A percentile compares a stretch with the other conserved stretches of the same genome.
Evolutionary conservation across 2,888 invertebrate genomes (phyloP).

Genomic region (Pseudanteris insignis): DNA sequence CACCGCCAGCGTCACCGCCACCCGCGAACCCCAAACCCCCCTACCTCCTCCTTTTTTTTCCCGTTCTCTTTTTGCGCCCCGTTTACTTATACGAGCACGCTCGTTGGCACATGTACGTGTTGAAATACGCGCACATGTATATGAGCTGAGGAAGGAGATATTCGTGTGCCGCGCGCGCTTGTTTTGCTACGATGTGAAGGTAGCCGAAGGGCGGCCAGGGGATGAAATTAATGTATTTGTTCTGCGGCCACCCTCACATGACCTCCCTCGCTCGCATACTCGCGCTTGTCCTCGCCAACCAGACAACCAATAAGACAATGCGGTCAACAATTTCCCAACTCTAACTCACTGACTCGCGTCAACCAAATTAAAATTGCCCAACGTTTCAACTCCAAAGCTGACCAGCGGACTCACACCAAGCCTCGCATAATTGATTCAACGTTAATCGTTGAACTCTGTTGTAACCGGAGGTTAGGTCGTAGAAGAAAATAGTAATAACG

Average conservation of each 20-base stretch:
- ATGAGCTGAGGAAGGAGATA: conserved; percentile 27
- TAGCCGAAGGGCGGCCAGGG: conserved; percentile 49
- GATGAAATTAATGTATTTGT: conserved; percentile 65
- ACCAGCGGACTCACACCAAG: no score
- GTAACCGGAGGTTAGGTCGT: no score
- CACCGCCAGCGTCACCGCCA: conserved; percentile 50
- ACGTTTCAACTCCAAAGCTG: no score
- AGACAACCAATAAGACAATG: conserved; percentile 52
- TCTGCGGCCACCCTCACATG: conserved; percentile 63
- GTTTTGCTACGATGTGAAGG: conserved; percentile 43
- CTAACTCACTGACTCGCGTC: not conserved
- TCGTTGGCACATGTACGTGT: conserved; percentile 54
- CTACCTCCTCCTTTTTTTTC: conserved; percentile 49
- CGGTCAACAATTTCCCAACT: conserved; percentile 23
- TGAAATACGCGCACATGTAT: conserved; percentile 43
- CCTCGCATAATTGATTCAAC: no score
- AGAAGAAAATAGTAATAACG: no score
- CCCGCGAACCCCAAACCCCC: conserved; percentile 15
- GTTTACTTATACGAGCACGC: conserved; percentile 63
- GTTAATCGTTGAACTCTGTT: no score
- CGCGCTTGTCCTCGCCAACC: conserved; percentile 51
- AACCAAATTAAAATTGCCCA: no score
- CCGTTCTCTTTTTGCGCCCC: conserved; percentile 58
- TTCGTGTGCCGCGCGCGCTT: conserved; percentile 40
- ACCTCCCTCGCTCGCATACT: conserved; percentile 47